These are phyloP conservation scores for Epinephelus cyanopodus DNA, from an alignment of 2,113 vertebrate genomes.

Conservation along the genomic window DNA sequence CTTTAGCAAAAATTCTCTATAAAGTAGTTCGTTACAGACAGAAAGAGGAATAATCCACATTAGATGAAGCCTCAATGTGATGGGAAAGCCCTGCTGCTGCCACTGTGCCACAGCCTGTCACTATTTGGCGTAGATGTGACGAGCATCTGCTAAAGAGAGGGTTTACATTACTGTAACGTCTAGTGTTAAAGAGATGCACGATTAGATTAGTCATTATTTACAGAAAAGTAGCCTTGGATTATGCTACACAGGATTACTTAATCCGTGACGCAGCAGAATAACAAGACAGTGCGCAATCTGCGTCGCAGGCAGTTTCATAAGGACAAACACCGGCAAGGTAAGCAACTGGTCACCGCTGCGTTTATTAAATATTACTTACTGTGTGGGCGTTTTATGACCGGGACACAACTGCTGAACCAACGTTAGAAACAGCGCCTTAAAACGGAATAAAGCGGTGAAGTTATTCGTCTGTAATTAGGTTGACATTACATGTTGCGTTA, in stretches of 20 bases:
- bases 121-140: not conserved
- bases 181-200: not conserved
- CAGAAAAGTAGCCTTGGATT: conserved; percentile 42
- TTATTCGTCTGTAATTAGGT: not conserved
- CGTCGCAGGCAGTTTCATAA: conserved; percentile 17
- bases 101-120: not conserved
- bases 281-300: conserved; percentile 48
- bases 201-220: not conserved
- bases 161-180: not conserved
- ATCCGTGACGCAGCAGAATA: conserved; percentile 76
- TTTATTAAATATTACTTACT: not conserved
- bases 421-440: not conserved
- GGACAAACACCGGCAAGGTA: conserved; percentile 50
- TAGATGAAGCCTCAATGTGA: not conserved
- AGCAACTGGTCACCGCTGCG: not conserved
- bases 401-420: fast-evolving
- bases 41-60: not conserved
- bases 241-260: conserved; percentile 57
- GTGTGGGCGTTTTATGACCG: not conserved
- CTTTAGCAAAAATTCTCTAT: not conserved
- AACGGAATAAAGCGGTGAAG: not conserved
- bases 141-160: not conserved
- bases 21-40: not conserved
- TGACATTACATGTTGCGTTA: not conserved
- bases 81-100: not conserved